Evolutionary conservation across 2,113 vertebrate genomes (phyloP).

Genomic region (Petrocephalus microphthalmus): DNA sequence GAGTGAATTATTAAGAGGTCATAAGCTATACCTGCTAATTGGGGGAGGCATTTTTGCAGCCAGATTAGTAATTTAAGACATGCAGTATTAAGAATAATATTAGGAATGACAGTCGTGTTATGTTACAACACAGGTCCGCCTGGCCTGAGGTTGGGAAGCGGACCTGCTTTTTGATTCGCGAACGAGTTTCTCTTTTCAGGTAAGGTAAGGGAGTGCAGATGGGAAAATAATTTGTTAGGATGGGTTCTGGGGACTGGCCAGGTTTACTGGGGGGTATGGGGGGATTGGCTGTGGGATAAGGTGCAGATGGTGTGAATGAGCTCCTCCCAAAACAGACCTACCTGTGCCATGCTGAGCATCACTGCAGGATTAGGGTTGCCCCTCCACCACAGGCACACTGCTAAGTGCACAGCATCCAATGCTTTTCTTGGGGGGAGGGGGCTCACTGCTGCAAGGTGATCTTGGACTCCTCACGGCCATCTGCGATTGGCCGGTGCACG

Average conservation of each 20-base stretch:
- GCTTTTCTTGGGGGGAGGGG: neutral
- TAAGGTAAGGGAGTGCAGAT: neutral
- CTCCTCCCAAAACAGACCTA: neutral
- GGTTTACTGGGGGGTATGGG: neutral
- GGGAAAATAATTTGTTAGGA: neutral
- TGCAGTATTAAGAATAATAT: neutral
- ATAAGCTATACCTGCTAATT: neutral
- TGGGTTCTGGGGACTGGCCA: neutral
- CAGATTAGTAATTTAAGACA: neutral
- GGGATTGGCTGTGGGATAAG: neutral
- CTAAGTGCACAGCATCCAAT: neutral
- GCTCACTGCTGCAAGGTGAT: neutral
- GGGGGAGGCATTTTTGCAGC: neutral
- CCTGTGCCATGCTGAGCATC: neutral
- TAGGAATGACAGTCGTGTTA: neutral
- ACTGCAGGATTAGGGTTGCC: neutral
- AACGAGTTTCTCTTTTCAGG: neutral
- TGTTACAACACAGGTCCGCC: neutral
- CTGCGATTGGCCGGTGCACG: neutral
- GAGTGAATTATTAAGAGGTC: neutral
- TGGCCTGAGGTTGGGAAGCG: neutral
- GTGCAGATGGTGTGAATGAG: neutral
- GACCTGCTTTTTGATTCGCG: neutral
- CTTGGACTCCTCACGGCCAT: neutral
- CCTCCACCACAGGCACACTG: neutral